A percentile compares a stretch with the other conserved stretches of the same genome.
These are phyloP conservation scores for Hydroisotoma schaefferi DNA, from an alignment of 2,888 invertebrate species.

Conservation along the genomic window DNA sequence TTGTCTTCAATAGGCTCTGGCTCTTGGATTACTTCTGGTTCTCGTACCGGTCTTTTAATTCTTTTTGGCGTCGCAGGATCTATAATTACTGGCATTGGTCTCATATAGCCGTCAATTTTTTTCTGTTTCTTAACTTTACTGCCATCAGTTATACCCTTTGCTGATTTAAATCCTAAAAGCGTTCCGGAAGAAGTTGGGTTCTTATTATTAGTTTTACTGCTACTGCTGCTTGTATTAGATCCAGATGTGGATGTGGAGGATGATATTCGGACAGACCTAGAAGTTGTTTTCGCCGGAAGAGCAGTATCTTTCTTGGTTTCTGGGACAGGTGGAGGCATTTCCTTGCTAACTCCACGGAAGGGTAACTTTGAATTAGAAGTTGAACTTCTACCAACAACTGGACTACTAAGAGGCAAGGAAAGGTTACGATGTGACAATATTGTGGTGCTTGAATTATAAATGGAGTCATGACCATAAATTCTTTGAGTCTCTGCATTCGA, in stretches of 20 bases:
- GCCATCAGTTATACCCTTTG: not conserved
- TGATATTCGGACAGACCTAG: not conserved
- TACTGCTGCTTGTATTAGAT: not conserved
- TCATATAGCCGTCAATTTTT: conserved; percentile 26
- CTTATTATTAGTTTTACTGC: not conserved
- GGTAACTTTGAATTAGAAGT: not conserved
- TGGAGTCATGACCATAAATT: not conserved
- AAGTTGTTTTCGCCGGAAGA: not conserved
- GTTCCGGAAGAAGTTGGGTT: not conserved
- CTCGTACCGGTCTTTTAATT: not conserved
- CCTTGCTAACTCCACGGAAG: no score
- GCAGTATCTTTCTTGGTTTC: not conserved
- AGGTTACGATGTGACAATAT: not conserved
- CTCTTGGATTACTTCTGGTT: not conserved
- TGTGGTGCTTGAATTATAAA: not conserved
- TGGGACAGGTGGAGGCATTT: not conserved
- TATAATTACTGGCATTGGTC: conserved; percentile 37
- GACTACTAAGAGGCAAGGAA: not conserved
- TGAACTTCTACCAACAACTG: not conserved
- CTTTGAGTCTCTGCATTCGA: conserved; percentile 6
- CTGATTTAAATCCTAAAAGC: not conserved
- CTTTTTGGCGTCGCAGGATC: conserved; percentile 32
- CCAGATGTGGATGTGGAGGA: not conserved
- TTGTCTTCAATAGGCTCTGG: conserved; percentile 1
- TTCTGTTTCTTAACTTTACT: conserved; percentile 14